A percentile compares a stretch with the other conserved stretches of the same genome.
Evolutionary conservation across 2,113 vertebrate genomes (phyloP).

Genomic region (Brachionichthys hirsutus): DNA sequence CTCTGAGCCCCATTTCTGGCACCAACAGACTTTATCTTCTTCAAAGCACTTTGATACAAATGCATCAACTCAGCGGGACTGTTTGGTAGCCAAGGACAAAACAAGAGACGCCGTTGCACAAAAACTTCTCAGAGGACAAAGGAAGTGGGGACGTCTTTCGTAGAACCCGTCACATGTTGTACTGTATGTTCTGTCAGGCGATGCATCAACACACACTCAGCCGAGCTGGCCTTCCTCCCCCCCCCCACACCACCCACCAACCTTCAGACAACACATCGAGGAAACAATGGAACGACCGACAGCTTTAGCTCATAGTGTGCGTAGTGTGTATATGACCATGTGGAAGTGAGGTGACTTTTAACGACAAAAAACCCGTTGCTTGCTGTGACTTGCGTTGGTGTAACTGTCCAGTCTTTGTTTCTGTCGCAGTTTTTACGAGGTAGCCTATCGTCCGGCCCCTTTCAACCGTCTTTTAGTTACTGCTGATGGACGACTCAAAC

Average conservation of each 20-base stretch:
- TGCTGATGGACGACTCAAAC: slow-evolving; percentile 78
- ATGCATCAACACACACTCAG: slow-evolving; percentile 46
- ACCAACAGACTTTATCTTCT: slow-evolving; percentile 14
- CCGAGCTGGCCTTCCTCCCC: slow-evolving; percentile 67
- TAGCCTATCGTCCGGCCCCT: slow-evolving; percentile 45
- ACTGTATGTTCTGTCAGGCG: slow-evolving; percentile 52
- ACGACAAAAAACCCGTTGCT: slow-evolving; percentile 79
- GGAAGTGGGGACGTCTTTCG: slow-evolving; percentile 21
- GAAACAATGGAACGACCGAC: slow-evolving; percentile 89
- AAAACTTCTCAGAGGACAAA: slow-evolving; percentile 40
- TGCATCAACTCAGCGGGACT: slow-evolving; percentile 48
- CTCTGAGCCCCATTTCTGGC: slow-evolving; percentile 19
- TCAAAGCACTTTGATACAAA: slow-evolving; percentile 78
- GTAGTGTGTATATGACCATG: slow-evolving; percentile 85
- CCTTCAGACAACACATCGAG: slow-evolving; percentile 43
- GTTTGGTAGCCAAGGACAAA: slow-evolving; percentile 55
- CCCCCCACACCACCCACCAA: too few species aligned
- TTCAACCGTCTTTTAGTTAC: slow-evolving; percentile 87
- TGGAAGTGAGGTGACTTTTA: slow-evolving; percentile 80
- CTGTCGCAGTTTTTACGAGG: slow-evolving; percentile 56
- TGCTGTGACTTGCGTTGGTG: slow-evolving; percentile 92
- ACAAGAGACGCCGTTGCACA: slow-evolving; percentile 47
- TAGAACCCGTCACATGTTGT: slow-evolving; percentile 46
- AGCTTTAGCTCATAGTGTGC: slow-evolving; percentile 76
- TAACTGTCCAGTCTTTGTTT: slow-evolving; percentile 83